Evolutionary conservation across 2,113 vertebrate genomes (phyloP).

Genomic region (Phalacrocorax brasilianus): DNA sequence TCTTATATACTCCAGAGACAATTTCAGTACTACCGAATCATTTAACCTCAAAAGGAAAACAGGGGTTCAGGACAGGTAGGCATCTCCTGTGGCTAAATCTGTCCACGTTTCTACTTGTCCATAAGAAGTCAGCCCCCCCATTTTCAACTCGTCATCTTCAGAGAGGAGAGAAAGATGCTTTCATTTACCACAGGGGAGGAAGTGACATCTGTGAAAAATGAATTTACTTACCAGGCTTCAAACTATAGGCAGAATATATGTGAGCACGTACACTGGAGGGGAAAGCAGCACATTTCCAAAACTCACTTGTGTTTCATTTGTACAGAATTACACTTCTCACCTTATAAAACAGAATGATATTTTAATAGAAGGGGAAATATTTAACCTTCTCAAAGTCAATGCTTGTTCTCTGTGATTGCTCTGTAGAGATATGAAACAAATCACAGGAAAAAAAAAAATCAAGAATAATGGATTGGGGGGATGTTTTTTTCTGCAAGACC

Average conservation of each 20-base stretch:
- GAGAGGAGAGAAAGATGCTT: neutral
- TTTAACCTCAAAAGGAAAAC: neutral
- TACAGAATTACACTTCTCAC: neutral
- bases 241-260: neutral
- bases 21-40: neutral
- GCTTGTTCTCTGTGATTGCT: neutral
- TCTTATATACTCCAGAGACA: neutral
- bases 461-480: neutral
- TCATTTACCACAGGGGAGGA: neutral
- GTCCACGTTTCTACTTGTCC: neutral
- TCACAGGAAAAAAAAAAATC: neutral
- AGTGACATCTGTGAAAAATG: constrained; percentile 23
- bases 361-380: neutral
- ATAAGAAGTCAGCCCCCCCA: neutral
- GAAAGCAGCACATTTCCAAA: constrained; percentile 4
- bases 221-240: constrained; percentile 12
- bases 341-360: neutral
- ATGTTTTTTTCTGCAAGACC: neutral
- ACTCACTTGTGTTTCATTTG: neutral
- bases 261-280: neutral
- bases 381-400: constrained; percentile 16
- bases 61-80: neutral
- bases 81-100: neutral
- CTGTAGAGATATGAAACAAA: neutral
- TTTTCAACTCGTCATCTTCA: neutral